A percentile compares a stretch with the other conserved stretches of the same genome.
phyloP scores from a whole-genome alignment of 2,888 invertebrate genomes.

The Leucophenga montana region DNA sequence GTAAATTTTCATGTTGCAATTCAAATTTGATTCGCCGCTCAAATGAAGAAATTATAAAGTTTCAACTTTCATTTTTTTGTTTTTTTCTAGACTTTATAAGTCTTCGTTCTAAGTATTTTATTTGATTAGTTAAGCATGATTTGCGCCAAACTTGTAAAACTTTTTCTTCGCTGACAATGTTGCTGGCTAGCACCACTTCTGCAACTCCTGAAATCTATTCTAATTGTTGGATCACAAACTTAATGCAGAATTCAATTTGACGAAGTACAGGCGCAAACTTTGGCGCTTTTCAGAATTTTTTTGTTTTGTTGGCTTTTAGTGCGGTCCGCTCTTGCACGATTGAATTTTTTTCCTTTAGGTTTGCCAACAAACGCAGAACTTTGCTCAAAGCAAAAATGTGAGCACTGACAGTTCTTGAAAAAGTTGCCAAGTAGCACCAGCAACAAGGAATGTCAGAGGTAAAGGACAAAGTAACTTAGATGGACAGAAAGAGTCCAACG shows the following conservation, averaged over 20 bases:
- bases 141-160: conserved; percentile 64
- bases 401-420: conserved; percentile 59
- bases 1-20: conserved; percentile 59
- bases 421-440: conserved; percentile 19
- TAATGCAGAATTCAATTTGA: conserved; percentile 66
- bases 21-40: conserved; percentile 62
- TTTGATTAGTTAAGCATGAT: conserved; percentile 65
- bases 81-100: not conserved
- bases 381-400: conserved; percentile 60
- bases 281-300: conserved; percentile 46
- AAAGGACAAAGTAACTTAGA: conserved; percentile 10
- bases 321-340: conserved; percentile 25
- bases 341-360: conserved; percentile 34
- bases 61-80: conserved; percentile 45
- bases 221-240: conserved; percentile 71
- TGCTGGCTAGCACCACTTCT: conserved; percentile 53
- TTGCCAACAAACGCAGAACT: conserved; percentile 40
- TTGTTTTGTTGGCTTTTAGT: conserved; percentile 28
- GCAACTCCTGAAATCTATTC: conserved; percentile 39
- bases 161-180: conserved; percentile 46
- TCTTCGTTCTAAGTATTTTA: conserved; percentile 37
- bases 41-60: conserved; percentile 62
- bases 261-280: conserved; percentile 36
- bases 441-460: not conserved
- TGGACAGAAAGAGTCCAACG: not conserved